Base-by-base conservation (phyloP, 2,113 vertebrate species). In the Piaya cayana region DNA sequence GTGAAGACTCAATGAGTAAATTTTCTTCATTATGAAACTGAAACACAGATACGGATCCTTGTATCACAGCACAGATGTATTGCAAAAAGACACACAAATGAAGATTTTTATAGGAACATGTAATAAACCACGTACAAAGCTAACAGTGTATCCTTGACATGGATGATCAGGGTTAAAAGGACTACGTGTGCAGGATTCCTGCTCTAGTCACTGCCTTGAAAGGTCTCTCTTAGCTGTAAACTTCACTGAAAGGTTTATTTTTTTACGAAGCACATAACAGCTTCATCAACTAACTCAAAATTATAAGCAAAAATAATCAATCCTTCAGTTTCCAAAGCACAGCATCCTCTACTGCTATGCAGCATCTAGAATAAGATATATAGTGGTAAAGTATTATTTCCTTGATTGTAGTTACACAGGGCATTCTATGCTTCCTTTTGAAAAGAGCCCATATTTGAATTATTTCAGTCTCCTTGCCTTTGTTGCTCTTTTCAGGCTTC, bases 401-500 rank as follows among this genome's bases (percentile, higher is more conserved):
- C 47, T 37, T 71, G 32, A 74, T 10, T 55, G 47, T 26, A 70
- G 43, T 77, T 56, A 26, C 34, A 76, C 72, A 65, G 53, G 30
- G 17, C 12, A 37, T 75, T 79, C 39, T 75, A 18, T 12, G 27
- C 37, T 88, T 81, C 52, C 55, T 67, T 14, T 55, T 47, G 63
- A 49, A 67, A 59, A 82, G 27, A 76, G 50, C 23, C 30, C 17
- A 59, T 21, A 50, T 67, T 71, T 75, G 47, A 77, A 8, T 80
- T 84, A 81, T 81, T 81, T 55, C 29, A 43, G 37, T 8, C 55
- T 47, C 70, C n/a, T 43, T 60, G 30, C 62, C 56, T 55, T 88
- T 89, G 52, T 70, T 16, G 68, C 19, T 77, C 74, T 71, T 90
- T 88, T n/a, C 71, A 96, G 59, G 76, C 39, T 93, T 90, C 82